Conservation (phyloP, 1,140 invertebrate species). For the Ylistrum balloti region DNA sequence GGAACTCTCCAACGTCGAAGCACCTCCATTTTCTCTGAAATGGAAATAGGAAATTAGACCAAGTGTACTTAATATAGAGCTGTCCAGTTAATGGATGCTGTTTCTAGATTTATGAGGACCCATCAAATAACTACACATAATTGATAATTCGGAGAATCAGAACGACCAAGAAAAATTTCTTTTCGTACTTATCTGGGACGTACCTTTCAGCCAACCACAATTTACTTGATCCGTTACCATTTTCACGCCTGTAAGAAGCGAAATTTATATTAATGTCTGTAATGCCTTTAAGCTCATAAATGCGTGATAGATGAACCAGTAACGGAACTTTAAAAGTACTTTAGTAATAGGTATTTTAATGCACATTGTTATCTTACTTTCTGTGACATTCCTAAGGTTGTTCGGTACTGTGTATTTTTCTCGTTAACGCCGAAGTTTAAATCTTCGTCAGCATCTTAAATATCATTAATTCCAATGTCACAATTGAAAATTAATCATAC, state of each 20-base stretch:
- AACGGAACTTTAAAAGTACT: no score
- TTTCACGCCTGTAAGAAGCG: not conserved
- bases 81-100: not conserved
- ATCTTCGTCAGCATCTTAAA: no score
- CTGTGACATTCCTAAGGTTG: no score
- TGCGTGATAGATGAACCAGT: no score
- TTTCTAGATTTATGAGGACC: constrained; percentile 1
- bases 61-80: not conserved
- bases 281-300: no score
- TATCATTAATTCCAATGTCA: no score
- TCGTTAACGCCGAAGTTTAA: no score
- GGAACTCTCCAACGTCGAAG: not conserved
- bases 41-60: constrained; percentile 33
- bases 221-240: not conserved
- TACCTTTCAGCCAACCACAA: not conserved
- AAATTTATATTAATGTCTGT: not conserved
- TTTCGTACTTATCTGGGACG: not conserved
- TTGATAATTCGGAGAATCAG: not conserved
- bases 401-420: no score
- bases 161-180: not conserved
- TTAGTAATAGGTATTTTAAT: no score
- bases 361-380: no score
- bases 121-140: not conserved
- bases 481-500: no score
- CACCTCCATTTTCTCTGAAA: constrained; percentile 12